These are phyloP conservation scores for Melanotaenia pygmaea DNA, from an alignment of 2,797 vertebrate genomes.

Conservation along the genomic window DNA sequence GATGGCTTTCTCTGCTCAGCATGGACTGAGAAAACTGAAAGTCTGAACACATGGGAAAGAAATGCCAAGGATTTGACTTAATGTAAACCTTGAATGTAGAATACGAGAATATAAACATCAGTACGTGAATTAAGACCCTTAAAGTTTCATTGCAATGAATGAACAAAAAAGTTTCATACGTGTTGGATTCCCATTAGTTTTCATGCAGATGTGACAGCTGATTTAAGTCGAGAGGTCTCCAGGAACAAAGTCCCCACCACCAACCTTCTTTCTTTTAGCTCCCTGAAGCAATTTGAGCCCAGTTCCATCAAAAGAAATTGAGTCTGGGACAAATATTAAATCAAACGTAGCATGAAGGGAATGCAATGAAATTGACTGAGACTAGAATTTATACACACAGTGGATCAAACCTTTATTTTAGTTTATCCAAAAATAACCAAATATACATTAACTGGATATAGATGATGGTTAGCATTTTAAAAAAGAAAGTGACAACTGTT, in stretches of 20 bases:
- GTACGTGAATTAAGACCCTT: too few species aligned
- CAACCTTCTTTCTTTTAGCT: slow-evolving; percentile 27
- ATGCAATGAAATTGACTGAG: slow-evolving; percentile 36
- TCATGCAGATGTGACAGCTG: slow-evolving; percentile 31
- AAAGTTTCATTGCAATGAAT: too few species aligned
- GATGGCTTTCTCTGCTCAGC: slow-evolving; percentile 62
- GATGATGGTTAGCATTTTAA: neutral
- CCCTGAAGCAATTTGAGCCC: slow-evolving; percentile 38
- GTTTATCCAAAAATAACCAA: slow-evolving; percentile 29
- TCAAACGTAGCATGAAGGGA: slow-evolving; percentile 62
- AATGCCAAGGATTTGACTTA: slow-evolving; percentile 7
- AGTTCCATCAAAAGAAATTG: slow-evolving; percentile 70
- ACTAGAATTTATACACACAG: slow-evolving; percentile 44
- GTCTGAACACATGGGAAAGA: slow-evolving; percentile 11
- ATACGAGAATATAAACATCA: slow-evolving; percentile 14
- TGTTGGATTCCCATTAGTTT: neutral
- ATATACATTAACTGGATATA: slow-evolving; percentile 3
- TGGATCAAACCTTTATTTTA: slow-evolving; percentile 51
- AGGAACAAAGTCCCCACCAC: slow-evolving; percentile 22
- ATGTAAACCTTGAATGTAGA: slow-evolving; percentile 10
- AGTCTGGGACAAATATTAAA: slow-evolving; percentile 65
- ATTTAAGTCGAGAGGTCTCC: slow-evolving; percentile 37
- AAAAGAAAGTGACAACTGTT: neutral
- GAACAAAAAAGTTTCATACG: neutral
- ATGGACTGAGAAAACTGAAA: slow-evolving; percentile 43